Evolutionary conservation across 1,140 invertebrate species (phyloP).

Genomic region (Zophobas atratus): DNA sequence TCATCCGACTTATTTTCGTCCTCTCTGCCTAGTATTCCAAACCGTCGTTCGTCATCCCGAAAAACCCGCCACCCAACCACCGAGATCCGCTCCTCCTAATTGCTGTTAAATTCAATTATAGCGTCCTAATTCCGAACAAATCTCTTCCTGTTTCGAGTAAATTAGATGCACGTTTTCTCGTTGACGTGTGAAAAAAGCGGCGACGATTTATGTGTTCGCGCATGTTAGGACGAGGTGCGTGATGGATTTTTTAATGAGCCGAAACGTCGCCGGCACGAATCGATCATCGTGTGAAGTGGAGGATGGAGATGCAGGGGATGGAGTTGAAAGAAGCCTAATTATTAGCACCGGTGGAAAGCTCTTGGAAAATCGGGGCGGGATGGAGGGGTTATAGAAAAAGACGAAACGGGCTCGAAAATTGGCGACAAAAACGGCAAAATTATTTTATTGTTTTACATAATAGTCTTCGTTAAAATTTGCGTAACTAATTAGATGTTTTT

Average conservation of each 20-base stretch:
- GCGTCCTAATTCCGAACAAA: constrained; percentile 24
- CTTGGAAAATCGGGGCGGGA: background rate
- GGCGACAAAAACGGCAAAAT: too few species aligned
- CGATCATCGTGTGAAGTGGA: constrained; percentile 8
- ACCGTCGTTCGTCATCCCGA: background rate
- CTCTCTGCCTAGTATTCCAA: too few species aligned
- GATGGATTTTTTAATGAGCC: constrained; percentile 45
- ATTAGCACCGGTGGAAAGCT: constrained; percentile 3
- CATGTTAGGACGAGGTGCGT: constrained; percentile 22
- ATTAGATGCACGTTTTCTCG: constrained; percentile 46
- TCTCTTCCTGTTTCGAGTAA: constrained; percentile 36
- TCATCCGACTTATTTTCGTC: too few species aligned
- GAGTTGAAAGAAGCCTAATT: constrained; percentile 12
- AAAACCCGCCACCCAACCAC: background rate
- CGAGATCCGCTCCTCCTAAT: background rate
- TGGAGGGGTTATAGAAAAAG: background rate
- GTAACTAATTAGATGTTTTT: too few species aligned
- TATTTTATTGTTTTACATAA: too few species aligned
- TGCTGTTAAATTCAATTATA: constrained; percentile 34
- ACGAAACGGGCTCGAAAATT: background rate
- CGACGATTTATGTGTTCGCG: constrained; percentile 4
- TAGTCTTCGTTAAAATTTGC: too few species aligned
- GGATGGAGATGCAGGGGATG: background rate
- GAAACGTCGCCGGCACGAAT: constrained; percentile 29
- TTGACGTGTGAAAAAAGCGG: constrained; percentile 40